Evolutionary conservation across 2,797 vertebrate genomes (phyloP).

Genomic region (Helostoma temminkii): DNA sequence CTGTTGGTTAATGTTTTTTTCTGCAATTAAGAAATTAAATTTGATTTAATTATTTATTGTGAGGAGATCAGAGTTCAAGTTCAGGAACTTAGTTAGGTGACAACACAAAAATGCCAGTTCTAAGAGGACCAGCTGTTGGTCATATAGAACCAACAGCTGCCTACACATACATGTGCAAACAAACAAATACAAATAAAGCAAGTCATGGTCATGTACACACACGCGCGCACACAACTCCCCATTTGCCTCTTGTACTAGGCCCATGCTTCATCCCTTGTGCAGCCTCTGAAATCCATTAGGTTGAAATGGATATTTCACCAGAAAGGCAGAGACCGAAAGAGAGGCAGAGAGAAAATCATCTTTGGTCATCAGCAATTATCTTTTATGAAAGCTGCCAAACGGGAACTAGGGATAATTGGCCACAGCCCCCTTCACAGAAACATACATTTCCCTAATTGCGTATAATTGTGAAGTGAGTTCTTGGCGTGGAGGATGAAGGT

Average conservation of each 20-base stretch:
- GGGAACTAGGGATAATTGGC: constrained; percentile 81
- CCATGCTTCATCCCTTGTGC: constrained; percentile 25
- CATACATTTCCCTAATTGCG: constrained; percentile 86
- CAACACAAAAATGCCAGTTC: not conserved
- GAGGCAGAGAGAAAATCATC: constrained; percentile 55
- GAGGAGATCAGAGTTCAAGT: constrained; percentile 22
- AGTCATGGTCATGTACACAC: constrained; percentile 1
- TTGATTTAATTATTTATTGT: not conserved
- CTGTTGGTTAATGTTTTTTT: constrained; percentile 21
- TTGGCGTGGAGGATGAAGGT: constrained; percentile 77
- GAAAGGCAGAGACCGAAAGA: constrained; percentile 41
- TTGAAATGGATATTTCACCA: constrained; percentile 73
- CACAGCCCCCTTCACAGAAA: constrained; percentile 76
- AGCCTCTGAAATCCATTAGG: constrained; percentile 67
- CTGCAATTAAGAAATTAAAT: not conserved
- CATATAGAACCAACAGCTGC: not conserved
- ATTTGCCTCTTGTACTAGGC: not conserved
- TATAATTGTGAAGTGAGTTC: constrained; percentile 85
- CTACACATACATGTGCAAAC: not conserved
- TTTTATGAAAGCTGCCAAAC: constrained; percentile 83
- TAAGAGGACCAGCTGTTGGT: constrained; percentile 35
- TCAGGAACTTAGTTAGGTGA: constrained; percentile 20
- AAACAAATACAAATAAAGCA: too few species aligned
- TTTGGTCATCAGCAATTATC: constrained; percentile 85
- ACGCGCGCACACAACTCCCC: constrained; percentile 14